Percentiles rank a stretch among this genome's conserved stretches.
Conservation (phyloP, 2,113 vertebrate species). For the Grammomys surdaster region DNA sequence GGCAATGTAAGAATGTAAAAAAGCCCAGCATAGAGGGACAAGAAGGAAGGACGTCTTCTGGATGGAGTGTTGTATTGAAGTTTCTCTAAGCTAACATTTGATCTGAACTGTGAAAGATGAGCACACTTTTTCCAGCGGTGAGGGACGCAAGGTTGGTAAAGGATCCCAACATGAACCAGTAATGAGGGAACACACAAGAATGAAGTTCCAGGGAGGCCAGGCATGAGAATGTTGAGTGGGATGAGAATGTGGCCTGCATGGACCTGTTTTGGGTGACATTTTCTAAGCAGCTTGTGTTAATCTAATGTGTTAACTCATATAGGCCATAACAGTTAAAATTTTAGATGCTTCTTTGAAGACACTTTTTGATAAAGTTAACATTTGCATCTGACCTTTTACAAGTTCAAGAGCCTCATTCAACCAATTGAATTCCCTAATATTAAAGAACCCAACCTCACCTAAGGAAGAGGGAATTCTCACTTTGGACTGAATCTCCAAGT, state of each 20-base stretch:
- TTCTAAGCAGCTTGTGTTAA: not conserved
- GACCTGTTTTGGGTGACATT: not conserved
- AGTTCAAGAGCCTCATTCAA: not conserved
- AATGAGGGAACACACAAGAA: not conserved
- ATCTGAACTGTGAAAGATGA: conserved; percentile 68
- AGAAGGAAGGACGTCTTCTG: not conserved
- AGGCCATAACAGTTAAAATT: not conserved
- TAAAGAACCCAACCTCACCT: too few species aligned
- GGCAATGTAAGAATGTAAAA: not conserved
- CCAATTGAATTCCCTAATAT: not conserved
- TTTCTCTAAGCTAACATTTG: conserved; percentile 16
- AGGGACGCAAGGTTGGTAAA: not conserved
- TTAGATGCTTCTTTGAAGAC: not conserved
- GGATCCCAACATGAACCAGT: not conserved
- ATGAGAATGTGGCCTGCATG: not conserved
- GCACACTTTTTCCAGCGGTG: conserved; percentile 46
- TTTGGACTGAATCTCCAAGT: not conserved
- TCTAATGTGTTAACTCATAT: not conserved
- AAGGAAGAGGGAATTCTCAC: not conserved
- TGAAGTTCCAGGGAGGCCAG: not conserved
- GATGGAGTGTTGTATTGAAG: not conserved
- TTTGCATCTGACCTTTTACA: not conserved
- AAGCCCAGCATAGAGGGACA: rapidly evolving
- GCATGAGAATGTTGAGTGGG: not conserved
- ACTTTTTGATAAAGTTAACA: not conserved